phyloP scores from a whole-genome alignment of 2,113 vertebrate species.

The Prunella fulvescens region DNA sequence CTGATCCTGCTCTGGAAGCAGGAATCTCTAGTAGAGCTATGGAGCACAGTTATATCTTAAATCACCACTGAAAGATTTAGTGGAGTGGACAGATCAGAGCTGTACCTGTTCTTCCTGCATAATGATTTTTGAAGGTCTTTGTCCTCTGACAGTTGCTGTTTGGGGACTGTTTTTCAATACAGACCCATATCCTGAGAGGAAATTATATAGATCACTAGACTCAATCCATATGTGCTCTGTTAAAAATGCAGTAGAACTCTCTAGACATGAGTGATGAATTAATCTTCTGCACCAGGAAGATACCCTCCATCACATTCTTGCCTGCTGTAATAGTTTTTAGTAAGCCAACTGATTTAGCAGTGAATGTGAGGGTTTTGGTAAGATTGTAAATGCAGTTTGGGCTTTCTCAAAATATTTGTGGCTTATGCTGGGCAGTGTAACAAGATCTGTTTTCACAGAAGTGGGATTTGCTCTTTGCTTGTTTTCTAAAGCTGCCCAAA shows the following conservation, averaged over 20 bases:
- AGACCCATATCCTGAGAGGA: background rate
- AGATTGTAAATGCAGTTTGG: background rate
- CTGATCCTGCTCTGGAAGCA: background rate
- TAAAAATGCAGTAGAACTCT: background rate
- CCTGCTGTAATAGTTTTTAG: background rate
- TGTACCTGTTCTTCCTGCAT: background rate
- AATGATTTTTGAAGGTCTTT: background rate
- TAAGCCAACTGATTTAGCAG: background rate
- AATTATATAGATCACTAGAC: background rate
- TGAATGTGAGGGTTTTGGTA: background rate
- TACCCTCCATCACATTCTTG: background rate
- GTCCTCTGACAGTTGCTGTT: background rate
- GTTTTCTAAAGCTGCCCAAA: background rate
- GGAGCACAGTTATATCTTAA: background rate
- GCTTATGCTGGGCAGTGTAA: background rate
- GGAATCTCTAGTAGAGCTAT: background rate
- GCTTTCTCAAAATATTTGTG: background rate
- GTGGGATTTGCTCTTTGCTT: background rate
- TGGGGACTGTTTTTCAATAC: background rate
- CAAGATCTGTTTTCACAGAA: background rate
- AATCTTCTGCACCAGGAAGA: background rate
- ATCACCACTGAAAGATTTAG: background rate
- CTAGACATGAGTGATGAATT: background rate
- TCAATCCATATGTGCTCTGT: background rate
- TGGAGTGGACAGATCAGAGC: background rate